A percentile compares a stretch with the other conserved stretches of the same genome.
These are phyloP conservation scores for Lordiphosa fenestrarum DNA, from an alignment of 2,888 invertebrate species.

Conservation along the genomic window DNA sequence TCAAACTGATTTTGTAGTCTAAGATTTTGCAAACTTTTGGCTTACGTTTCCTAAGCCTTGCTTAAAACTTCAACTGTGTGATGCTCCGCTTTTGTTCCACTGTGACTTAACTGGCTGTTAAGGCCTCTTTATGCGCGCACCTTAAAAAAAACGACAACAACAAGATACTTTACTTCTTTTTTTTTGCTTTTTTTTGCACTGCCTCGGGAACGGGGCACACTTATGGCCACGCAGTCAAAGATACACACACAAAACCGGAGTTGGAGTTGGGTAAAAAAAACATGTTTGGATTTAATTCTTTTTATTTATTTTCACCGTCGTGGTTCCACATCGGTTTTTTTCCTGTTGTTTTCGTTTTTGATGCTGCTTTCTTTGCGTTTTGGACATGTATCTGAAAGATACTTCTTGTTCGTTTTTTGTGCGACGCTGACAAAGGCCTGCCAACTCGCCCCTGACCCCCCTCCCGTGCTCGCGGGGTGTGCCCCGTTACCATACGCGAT, in stretches of 20 bases:
- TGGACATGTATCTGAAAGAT: constrained; percentile 71
- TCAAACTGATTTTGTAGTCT: too few species aligned
- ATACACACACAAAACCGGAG: constrained; percentile 59
- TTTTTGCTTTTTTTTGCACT: constrained; percentile 44
- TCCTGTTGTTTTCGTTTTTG: constrained; percentile 14
- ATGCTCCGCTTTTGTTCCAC: background rate
- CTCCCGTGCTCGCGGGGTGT: constrained; percentile 26
- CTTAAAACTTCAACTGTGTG: too few species aligned
- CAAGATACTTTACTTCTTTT: constrained; percentile 56
- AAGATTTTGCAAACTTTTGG: too few species aligned
- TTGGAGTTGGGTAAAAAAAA: constrained; percentile 54
- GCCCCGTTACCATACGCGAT: constrained; percentile 63
- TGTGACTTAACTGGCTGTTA: constrained; percentile 32
- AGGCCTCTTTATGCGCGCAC: constrained; percentile 69
- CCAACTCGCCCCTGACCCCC: constrained; percentile 19
- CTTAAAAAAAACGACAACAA: constrained; percentile 54
- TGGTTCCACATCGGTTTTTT: constrained; percentile 26
- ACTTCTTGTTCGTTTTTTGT: constrained; percentile 43
- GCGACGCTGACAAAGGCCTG: constrained; percentile 71
- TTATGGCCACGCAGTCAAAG: constrained; percentile 61
- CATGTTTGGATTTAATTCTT: constrained; percentile 74
- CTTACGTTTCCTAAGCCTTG: too few species aligned
- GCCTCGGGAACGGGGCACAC: constrained; percentile 62
- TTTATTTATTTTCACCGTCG: constrained; percentile 56
- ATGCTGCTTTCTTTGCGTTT: constrained; percentile 64